Conservation (phyloP, 2,888 invertebrate species). For the Mesodorylaimus sp. region DNA sequence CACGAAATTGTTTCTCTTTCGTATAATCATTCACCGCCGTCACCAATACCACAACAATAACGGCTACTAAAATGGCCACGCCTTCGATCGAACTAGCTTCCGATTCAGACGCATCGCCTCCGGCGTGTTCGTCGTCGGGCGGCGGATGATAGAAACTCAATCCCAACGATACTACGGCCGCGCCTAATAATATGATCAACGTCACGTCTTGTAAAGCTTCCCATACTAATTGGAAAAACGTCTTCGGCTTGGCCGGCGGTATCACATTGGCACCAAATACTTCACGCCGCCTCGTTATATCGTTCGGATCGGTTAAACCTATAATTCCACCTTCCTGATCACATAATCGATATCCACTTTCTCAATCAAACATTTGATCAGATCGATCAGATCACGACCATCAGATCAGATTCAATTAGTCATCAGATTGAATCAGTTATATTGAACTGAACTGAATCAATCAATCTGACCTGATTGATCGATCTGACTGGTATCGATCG, state of each 20-base stretch:
- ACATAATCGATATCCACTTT: too few species aligned
- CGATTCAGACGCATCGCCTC: constrained; percentile 55
- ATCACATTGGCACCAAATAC: constrained; percentile 96
- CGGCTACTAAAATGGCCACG: constrained; percentile 92
- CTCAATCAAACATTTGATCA: too few species aligned
- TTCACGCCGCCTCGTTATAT: constrained; percentile 75
- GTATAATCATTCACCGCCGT: constrained; percentile 99
- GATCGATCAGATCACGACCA: too few species aligned
- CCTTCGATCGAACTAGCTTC: constrained; percentile 99
- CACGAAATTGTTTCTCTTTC: constrained; percentile 97
- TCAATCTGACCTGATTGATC: too few species aligned
- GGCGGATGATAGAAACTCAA: constrained; percentile 49
- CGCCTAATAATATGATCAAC: constrained; percentile 92
- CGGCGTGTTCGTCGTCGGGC: constrained; percentile 19
- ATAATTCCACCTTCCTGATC: too few species aligned
- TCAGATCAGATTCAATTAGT: too few species aligned
- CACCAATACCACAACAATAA: constrained; percentile 81
- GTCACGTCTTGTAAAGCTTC: constrained; percentile 98
- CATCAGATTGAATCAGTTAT: too few species aligned
- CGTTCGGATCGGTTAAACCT: constrained; percentile 83
- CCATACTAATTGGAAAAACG: constrained; percentile 93
- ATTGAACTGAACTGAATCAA: too few species aligned
- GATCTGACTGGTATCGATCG: too few species aligned
- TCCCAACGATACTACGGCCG: constrained; percentile 90
- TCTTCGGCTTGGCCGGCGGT: constrained; percentile 97